These are phyloP conservation scores for Botia kubotai DNA, from an alignment of 2,797 vertebrate species.

Conservation along the genomic window DNA sequence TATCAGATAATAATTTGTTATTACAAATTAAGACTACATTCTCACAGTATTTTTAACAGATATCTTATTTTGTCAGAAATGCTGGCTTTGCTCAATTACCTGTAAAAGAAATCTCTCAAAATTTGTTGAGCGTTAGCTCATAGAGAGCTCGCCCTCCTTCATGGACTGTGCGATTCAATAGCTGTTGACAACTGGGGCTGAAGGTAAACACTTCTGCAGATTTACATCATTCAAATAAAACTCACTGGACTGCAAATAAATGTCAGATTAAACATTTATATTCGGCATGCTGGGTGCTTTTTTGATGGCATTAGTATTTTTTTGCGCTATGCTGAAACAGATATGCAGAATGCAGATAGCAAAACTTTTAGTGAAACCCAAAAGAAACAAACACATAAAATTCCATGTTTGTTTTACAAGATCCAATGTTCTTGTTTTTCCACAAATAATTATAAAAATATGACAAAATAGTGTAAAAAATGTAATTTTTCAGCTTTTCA, in stretches of 20 bases:
- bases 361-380: slow-evolving; percentile 27
- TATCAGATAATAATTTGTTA: not conserved
- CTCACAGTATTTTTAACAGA: not conserved
- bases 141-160: slow-evolving; percentile 36
- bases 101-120: slow-evolving; percentile 9
- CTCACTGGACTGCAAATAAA: slow-evolving; percentile 62
- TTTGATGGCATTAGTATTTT: slow-evolving; percentile 53
- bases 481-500: not conserved
- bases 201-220: slow-evolving; percentile 58
- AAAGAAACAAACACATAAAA: slow-evolving; percentile 51
- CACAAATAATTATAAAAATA: too few species aligned
- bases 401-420: too few species aligned
- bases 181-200: slow-evolving; percentile 62
- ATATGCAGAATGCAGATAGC: slow-evolving; percentile 29
- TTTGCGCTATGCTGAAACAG: slow-evolving; percentile 27
- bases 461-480: not conserved
- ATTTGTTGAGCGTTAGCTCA: slow-evolving; percentile 16
- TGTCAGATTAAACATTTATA: slow-evolving; percentile 66
- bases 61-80: slow-evolving; percentile 20
- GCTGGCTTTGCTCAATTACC: slow-evolving; percentile 38
- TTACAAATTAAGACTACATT: not conserved
- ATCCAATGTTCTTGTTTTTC: too few species aligned
- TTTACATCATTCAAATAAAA: slow-evolving; percentile 67
- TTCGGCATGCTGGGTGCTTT: slow-evolving; percentile 52
- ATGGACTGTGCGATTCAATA: slow-evolving; percentile 53